Conservation (phyloP, 2,113 vertebrate species). For the Oryzias woworae region DNA sequence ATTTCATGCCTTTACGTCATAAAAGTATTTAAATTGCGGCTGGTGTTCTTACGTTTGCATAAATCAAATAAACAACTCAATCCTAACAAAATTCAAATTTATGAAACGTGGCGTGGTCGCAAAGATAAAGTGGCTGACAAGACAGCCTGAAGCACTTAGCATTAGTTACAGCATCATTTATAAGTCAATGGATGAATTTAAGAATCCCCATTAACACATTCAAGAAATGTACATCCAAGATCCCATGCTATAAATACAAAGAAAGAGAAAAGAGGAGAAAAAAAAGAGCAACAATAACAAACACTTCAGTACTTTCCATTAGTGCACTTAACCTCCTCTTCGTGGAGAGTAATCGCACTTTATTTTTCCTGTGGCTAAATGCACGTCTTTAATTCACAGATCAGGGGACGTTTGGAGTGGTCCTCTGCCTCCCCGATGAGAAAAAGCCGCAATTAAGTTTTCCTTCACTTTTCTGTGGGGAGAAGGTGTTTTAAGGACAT, state of each 20-base stretch:
- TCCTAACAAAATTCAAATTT: background rate
- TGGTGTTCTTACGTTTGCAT: background rate
- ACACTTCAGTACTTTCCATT: slow-evolving; percentile 72
- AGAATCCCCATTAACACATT: slow-evolving; percentile 42
- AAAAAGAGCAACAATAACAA: slow-evolving; percentile 69
- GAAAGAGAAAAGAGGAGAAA: slow-evolving; percentile 58
- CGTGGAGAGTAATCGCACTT: slow-evolving; percentile 65
- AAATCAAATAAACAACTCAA: background rate
- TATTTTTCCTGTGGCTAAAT: slow-evolving; percentile 71
- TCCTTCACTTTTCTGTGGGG: slow-evolving; percentile 73
- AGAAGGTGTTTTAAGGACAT: slow-evolving; percentile 94
- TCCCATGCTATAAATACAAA: slow-evolving; percentile 56
- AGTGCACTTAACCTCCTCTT: slow-evolving; percentile 73
- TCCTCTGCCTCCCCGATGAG: slow-evolving; percentile 90
- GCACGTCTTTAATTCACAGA: slow-evolving; percentile 90
- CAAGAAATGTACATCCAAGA: slow-evolving; percentile 44
- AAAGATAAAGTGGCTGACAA: slow-evolving; percentile 14
- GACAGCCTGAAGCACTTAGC: slow-evolving; percentile 34
- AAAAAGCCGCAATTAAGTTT: slow-evolving; percentile 95
- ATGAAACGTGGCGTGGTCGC: background rate
- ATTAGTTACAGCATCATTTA: slow-evolving; percentile 21
- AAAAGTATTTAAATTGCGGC: background rate
- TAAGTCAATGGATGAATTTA: slow-evolving; percentile 30
- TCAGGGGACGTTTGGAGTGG: slow-evolving; percentile 89
- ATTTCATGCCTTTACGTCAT: background rate